Evolutionary conservation across 2,797 vertebrate species (phyloP).

Genomic region (Bradypodion pumilum): DNA sequence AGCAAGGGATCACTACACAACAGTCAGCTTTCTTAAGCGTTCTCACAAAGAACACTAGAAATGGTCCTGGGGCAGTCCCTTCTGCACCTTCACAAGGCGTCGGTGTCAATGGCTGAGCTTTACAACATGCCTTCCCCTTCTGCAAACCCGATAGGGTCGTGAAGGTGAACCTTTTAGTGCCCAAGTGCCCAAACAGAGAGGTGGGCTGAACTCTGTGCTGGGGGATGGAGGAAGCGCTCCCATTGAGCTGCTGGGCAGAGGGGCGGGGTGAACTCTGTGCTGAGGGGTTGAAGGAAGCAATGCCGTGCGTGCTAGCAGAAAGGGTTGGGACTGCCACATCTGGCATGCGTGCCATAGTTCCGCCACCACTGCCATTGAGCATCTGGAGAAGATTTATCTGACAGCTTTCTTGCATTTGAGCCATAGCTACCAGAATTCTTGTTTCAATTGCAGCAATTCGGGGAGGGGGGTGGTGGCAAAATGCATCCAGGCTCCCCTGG

Average conservation of each 20-base stretch:
- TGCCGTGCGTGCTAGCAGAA: too few species aligned
- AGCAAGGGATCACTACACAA: not conserved
- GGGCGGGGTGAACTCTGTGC: too few species aligned
- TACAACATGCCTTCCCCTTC: not conserved
- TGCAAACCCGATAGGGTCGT: not conserved
- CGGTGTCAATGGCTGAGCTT: not conserved
- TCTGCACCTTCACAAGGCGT: not conserved
- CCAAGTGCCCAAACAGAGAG: too few species aligned
- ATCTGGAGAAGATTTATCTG: not conserved
- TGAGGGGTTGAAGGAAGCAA: too few species aligned
- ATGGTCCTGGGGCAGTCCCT: not conserved
- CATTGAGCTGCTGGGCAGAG: too few species aligned
- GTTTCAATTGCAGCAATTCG: not conserved
- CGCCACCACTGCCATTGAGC: too few species aligned
- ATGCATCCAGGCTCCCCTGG: not conserved
- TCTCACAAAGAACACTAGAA: not conserved
- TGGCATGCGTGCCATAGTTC: too few species aligned
- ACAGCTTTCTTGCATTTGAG: not conserved
- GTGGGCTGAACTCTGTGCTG: too few species aligned
- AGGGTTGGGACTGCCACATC: too few species aligned
- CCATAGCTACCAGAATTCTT: not conserved
- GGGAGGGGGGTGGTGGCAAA: not conserved
- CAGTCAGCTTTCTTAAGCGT: not conserved
- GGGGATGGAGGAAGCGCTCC: too few species aligned
- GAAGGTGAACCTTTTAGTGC: too few species aligned